Base-by-base conservation (phyloP, 2,888 invertebrate species). In the Octodonta nipae region DNA sequence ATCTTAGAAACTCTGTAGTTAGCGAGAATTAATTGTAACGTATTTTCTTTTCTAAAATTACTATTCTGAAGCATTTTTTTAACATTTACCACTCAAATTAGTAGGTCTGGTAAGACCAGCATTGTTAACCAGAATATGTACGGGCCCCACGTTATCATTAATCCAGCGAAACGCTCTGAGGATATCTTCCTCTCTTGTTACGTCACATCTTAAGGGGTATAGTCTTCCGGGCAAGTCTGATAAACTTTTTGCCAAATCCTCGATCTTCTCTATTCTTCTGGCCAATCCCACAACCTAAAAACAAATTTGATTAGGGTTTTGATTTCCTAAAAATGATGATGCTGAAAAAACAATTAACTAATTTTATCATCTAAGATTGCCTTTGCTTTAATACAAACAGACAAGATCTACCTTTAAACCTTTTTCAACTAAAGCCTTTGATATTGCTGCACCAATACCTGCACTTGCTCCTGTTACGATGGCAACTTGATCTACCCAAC, bases 41-140 rank as follows among this genome's bases (percentile, higher is more conserved):
- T n/a, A n/a, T n/a, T n/a, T n/a, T n/a, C n/a, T n/a, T n/a, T n/a
- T n/a, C n/a, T n/a, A n/a, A n/a, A n/a, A n/a, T n/a, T n/a, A n/a
- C n/a, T n/a, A n/a, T n/a, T n/a, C n/a, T n/a, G n/a, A n/a, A n/a
- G n/a, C n/a, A n/a, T n/a, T n/a, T n/a, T n/a, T n/a, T n/a, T n/a
- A n/a, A n/a, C n/a, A n/a, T 4, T 34, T 37, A 44, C 46, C 43
- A 8, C 33, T 39, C 13, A 47, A 30, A 13, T 26, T 40, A 1
- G 42, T 37, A 5, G 42, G 38, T 32, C 38, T 40, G 6, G 39
- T 41, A n/a, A 46, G 29, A 1, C 50, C 50, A 5, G 52, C 50
- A 29, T 46, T 51, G 36, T 50, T 52, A 14, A 52, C 36, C 2
- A 51, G 37, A 27, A 52, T 43, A 26, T 50, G 43, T 7, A 52